Conservation (phyloP, 2,888 invertebrate genomes). For the Leucania comma region DNA sequence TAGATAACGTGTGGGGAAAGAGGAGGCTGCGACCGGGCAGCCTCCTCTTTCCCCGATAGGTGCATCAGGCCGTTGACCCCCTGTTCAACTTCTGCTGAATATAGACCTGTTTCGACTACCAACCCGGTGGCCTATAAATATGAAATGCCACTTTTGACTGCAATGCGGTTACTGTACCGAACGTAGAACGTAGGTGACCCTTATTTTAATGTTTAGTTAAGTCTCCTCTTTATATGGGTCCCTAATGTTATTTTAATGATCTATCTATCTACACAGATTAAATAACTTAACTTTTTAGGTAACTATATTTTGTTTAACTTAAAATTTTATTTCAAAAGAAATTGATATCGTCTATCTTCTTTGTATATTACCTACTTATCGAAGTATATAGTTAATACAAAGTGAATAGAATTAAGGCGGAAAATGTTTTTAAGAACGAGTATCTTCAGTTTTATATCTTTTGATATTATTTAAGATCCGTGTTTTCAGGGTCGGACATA, state of each 20-base stretch:
- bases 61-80: conserved; percentile 75
- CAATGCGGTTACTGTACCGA: conserved; percentile 62
- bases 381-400: not conserved
- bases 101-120: conserved; percentile 61
- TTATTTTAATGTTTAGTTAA: not conserved
- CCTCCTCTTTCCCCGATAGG: too few relatives aligned
- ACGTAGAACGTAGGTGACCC: not conserved
- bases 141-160: conserved; percentile 62
- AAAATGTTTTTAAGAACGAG: not conserved
- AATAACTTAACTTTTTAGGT: not conserved
- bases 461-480: too few relatives aligned
- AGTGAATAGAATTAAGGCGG: not conserved
- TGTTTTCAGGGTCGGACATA: too few relatives aligned
- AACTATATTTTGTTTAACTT: not conserved
- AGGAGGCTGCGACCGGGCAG: conserved; percentile 62
- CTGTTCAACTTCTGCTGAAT: conserved; percentile 55
- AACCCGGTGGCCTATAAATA: conserved; percentile 71
- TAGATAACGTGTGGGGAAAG: conserved; percentile 35
- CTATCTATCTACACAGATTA: not conserved
- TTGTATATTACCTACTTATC: not conserved
- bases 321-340: not conserved
- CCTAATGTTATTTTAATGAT: not conserved
- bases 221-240: not conserved
- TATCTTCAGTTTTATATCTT: too few relatives aligned
- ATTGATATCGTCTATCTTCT: not conserved